Evolutionary conservation across 2,888 invertebrate species (phyloP), one percentile per base, ranked within the genome.

Genomic region (Portevinia maculata): DNA sequence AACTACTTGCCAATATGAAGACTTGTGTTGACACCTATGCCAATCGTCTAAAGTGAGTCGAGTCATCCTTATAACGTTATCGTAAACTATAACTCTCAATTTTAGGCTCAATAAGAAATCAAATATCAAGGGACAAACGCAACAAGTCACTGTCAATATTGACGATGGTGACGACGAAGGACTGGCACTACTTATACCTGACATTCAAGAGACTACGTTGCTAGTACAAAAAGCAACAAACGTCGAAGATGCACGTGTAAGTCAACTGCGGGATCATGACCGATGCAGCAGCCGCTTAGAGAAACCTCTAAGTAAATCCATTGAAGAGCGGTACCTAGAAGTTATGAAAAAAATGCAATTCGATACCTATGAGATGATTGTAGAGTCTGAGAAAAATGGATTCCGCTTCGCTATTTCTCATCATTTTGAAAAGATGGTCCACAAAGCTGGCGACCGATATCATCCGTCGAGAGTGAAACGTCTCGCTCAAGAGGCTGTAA

Each of bases 401-500:
- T 95, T 94, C 88, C 93, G 95, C 85, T 98, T 98, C 91, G 94
- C 95, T 7, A 94, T 98, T 83, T 94, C 97, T 19, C 97, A 98
- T 92, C 96, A 97, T 92, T 97, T 96, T 90, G 97, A 97, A 90
- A 94, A 95, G 84, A 95, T 95, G 86, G 96, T 97, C 87, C 94
- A 96, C 85, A 94, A 96, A 75, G 96, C 96, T 0, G 96, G 97
- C 70, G 96, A 97, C 88, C 93, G 96, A 65, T 95, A 95, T 81
- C 96, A 96, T 90, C 96, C 97, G 1, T 93, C 96, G 37, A 93
- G 98, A 85, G 96, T 97, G 86, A 97, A 98, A 90, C 94, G 98
- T 17, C 93, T 98, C 65, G 98, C 98, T 64, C 98, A 98, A 92
- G 98, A 98, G 91, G 96, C 97, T 48, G 97, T 98, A 84, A 98